Conservation (phyloP, 30 jellyfish, hydroid and myxozoan genomes). For the Chrysaora quinquecirrha region DNA sequence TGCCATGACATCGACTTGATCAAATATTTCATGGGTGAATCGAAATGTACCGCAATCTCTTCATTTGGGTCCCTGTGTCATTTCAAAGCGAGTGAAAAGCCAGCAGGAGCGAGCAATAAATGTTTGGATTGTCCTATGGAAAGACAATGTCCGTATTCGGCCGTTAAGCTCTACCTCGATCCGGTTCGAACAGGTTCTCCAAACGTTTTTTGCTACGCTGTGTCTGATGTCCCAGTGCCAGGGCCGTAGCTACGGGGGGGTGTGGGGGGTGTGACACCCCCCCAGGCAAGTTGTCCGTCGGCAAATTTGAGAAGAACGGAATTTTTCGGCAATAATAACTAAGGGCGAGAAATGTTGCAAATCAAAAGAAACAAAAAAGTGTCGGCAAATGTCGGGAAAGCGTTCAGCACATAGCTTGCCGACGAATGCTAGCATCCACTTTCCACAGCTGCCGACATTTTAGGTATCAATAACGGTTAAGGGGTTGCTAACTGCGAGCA, state of each 20-base stretch:
- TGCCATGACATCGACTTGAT: slow-evolving; percentile 92
- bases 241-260: slow-evolving; percentile 69
- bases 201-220: slow-evolving; percentile 52
- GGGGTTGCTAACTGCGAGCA: too few relatives aligned
- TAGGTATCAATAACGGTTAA: too few relatives aligned
- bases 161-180: slow-evolving; percentile 73
- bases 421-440: too few relatives aligned
- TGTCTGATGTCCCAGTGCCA: slow-evolving; percentile 56
- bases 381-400: too few relatives aligned
- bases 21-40: slow-evolving; percentile 65
- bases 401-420: too few relatives aligned
- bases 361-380: too few relatives aligned
- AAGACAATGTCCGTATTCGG: slow-evolving; percentile 84
- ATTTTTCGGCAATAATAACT: too few relatives aligned
- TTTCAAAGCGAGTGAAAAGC: slow-evolving; percentile 71
- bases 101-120: slow-evolving; percentile 69
- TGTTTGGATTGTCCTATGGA: slow-evolving; percentile 86
- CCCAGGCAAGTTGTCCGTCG: too few relatives aligned
- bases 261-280: too few relatives aligned
- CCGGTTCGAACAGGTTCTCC: slow-evolving; percentile 65
- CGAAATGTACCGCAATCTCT: slow-evolving; percentile 65
- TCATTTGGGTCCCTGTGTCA: slow-evolving; percentile 83
- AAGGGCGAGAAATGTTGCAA: too few relatives aligned
- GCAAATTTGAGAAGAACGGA: too few relatives aligned
- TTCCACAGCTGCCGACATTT: too few relatives aligned